Conservation (phyloP, 37 sponge, comb jelly and placozoan genomes). For the Corticium candelabrum region DNA sequence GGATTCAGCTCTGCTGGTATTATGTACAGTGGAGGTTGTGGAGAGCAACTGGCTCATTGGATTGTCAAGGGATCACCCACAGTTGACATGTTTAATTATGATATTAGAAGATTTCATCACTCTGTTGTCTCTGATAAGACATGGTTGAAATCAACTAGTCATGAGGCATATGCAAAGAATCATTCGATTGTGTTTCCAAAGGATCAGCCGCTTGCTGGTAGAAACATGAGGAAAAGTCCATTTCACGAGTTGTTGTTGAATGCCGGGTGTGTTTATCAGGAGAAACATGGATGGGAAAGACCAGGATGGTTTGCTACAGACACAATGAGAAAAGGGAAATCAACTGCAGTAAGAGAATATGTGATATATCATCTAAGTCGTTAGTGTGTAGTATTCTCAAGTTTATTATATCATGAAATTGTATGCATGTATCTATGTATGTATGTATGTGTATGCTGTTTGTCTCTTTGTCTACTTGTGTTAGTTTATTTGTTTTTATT, state of each 20-base stretch:
- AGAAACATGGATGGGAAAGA: slow-evolving; percentile 66
- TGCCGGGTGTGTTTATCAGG: slow-evolving; percentile 34
- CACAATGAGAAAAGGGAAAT: background rate
- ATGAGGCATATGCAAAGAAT: slow-evolving; percentile 42
- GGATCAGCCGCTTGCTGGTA: slow-evolving; percentile 36
- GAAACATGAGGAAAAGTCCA: slow-evolving; percentile 33
- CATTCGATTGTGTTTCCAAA: slow-evolving; percentile 30
- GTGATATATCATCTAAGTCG: background rate
- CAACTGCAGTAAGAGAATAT: background rate
- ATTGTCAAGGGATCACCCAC: slow-evolving; percentile 25
- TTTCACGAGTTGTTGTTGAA: slow-evolving; percentile 19
- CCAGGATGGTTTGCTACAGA: slow-evolving; percentile 58
- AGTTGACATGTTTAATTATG: slow-evolving; percentile 33
- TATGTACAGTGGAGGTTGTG: slow-evolving; percentile 54
- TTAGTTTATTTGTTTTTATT: too few species aligned
- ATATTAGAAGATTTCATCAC: background rate
- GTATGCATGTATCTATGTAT: too few species aligned
- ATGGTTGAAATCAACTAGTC: background rate
- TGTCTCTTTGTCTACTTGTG: too few species aligned
- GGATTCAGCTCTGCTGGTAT: slow-evolving; percentile 75
- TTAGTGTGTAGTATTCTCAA: too few species aligned
- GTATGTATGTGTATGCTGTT: too few species aligned
- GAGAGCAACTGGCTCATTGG: slow-evolving; percentile 63
- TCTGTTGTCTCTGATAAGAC: background rate
- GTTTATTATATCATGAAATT: too few species aligned